A percentile compares a stretch with the other conserved stretches of the same genome.
Conservation (phyloP, 1,140 invertebrate genomes). For the Neodiprion lecontei region DNA sequence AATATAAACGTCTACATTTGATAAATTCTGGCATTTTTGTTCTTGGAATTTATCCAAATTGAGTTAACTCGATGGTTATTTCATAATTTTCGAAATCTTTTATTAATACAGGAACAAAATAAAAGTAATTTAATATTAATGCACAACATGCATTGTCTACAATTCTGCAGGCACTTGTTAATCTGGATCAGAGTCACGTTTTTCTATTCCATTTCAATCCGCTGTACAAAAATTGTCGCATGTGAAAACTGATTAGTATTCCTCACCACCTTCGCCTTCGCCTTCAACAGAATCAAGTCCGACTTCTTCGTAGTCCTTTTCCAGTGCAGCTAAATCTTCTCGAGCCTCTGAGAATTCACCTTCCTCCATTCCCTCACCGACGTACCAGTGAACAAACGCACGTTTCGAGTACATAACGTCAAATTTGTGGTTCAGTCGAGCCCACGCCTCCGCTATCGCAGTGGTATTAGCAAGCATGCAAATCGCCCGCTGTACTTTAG, state of each 20-base stretch:
- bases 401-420: conserved; percentile 71
- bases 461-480: conserved; percentile 75
- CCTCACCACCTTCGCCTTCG: conserved; percentile 63
- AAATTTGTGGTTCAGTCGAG: conserved; percentile 70
- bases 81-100: no score
- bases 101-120: no score
- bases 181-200: no score
- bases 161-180: no score
- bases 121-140: no score
- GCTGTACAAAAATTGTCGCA: conserved; percentile 67
- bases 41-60: neutral
- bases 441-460: conserved; percentile 72
- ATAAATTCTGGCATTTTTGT: neutral
- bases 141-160: no score
- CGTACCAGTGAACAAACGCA: conserved; percentile 71
- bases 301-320: conserved; percentile 75
- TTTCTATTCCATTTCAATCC: no score
- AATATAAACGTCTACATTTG: neutral
- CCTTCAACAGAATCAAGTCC: conserved; percentile 67
- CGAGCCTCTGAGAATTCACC: conserved; percentile 71
- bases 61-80: neutral
- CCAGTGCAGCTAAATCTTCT: conserved; percentile 65
- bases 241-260: conserved; percentile 56
- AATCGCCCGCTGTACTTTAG: conserved; percentile 69
- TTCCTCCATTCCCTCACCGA: conserved; percentile 73